A percentile compares a stretch with the other conserved stretches of the same genome.
Evolutionary conservation across 2,888 invertebrate genomes (phyloP).

Genomic region (Cryptocephalus primarius): DNA sequence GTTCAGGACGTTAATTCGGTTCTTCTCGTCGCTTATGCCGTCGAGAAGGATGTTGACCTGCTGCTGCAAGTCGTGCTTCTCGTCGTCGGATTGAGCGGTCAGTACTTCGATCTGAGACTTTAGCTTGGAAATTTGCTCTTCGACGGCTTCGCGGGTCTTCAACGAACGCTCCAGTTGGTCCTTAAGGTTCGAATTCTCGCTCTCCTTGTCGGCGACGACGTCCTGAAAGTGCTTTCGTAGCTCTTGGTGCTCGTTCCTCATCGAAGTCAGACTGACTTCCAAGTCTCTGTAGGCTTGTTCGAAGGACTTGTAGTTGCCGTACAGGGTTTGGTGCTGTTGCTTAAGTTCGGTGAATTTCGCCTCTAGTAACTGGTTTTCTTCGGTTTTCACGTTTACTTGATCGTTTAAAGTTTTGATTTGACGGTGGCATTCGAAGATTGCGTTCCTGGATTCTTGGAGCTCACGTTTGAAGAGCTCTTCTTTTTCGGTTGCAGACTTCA

Average conservation of each 20-base stretch:
- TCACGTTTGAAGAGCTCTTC: slow-evolving; percentile 18
- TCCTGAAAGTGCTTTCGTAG: no score
- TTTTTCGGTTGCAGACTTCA: slow-evolving; percentile 14
- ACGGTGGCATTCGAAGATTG: background rate
- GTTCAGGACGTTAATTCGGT: slow-evolving; percentile 8
- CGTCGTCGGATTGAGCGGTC: background rate
- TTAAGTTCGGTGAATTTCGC: slow-evolving; percentile 4
- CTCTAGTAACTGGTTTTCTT: slow-evolving; percentile 8
- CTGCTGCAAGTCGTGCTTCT: slow-evolving; percentile 11
- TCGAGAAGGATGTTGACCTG: slow-evolving; percentile 12
- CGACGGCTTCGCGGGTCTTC: no score
- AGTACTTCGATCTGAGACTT: background rate
- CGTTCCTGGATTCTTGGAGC: slow-evolving; percentile 11
- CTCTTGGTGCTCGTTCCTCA: no score
- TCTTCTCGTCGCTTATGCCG: slow-evolving; percentile 12
- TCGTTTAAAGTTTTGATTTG: background rate
- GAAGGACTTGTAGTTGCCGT: no score
- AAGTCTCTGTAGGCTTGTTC: no score
- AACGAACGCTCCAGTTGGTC: no score
- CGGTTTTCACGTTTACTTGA: slow-evolving; percentile 4
- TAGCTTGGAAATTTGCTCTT: no score
- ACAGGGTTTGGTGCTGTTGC: slow-evolving; percentile 2
- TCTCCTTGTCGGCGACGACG: no score
- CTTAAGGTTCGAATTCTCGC: no score
- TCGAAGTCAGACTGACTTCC: no score